These are phyloP conservation scores for Zaprionus obscuricornis DNA, from an alignment of 2,888 invertebrate species.

Conservation along the genomic window DNA sequence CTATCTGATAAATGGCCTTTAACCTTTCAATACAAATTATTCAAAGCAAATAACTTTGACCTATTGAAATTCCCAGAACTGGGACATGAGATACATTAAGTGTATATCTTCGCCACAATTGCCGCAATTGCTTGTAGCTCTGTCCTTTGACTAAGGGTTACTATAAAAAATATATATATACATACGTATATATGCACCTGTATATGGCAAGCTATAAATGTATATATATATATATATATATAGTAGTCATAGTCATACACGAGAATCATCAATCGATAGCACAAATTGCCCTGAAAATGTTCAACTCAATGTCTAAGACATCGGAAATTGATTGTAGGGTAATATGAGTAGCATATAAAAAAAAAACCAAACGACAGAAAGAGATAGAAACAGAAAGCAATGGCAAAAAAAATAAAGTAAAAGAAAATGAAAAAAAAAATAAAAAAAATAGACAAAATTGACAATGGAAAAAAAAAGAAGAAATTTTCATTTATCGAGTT, in stretches of 20 bases:
- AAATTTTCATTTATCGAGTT: no score
- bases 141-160: background rate
- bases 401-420: no score
- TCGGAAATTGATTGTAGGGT: slow-evolving; percentile 12
- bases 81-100: background rate
- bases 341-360: background rate
- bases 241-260: no score
- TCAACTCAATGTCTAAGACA: background rate
- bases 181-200: background rate
- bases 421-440: no score
- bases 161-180: slow-evolving; percentile 25
- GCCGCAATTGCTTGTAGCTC: slow-evolving; percentile 10
- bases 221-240: no score
- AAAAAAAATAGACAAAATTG: no score
- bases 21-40: slow-evolving; percentile 8
- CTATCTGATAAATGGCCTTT: background rate
- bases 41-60: slow-evolving; percentile 25
- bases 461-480: no score
- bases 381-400: no score
- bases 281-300: slow-evolving; percentile 12
- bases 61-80: slow-evolving; percentile 16
- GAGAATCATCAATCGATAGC: slow-evolving; percentile 9
- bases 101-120: slow-evolving; percentile 1
- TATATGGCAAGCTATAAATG: no score
- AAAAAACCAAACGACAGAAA: slow-evolving; percentile 12